A percentile compares a stretch with the other conserved stretches of the same genome.
Conservation (phyloP, 92 coral and sea anemone species). For the Porites rus region DNA sequence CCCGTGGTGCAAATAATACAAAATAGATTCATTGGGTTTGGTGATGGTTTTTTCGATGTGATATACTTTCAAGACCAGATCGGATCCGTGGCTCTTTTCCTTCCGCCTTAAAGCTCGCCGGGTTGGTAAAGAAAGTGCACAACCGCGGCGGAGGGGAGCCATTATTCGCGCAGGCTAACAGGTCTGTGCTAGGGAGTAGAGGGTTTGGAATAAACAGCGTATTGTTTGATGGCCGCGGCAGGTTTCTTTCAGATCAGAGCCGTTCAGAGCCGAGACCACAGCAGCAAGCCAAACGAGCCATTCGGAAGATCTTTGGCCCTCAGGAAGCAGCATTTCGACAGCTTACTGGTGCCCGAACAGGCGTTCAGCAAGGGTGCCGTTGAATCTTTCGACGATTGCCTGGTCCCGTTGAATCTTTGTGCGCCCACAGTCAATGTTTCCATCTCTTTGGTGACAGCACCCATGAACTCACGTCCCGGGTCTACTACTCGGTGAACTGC, state of each 20-base stretch:
- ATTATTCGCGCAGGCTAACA: neutral
- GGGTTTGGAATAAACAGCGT: neutral
- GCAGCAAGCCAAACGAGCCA: neutral
- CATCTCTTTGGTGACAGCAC: neutral
- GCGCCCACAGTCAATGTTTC: neutral
- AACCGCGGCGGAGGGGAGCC: neutral
- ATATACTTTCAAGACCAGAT: constrained; percentile 28
- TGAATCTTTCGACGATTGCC: neutral
- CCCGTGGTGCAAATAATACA: constrained; percentile 2
- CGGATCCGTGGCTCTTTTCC: constrained; percentile 40
- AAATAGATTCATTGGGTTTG: constrained; percentile 3
- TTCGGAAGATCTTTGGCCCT: neutral
- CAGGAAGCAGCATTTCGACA: neutral
- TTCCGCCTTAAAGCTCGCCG: constrained; percentile 35
- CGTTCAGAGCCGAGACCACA: neutral
- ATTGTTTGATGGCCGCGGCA: neutral
- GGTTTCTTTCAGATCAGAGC: neutral
- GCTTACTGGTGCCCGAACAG: neutral
- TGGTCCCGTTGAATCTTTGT: neutral
- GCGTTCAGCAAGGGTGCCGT: neutral
- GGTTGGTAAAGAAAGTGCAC: neutral
- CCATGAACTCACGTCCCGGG: constrained; percentile 32
- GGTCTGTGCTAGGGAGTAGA: neutral
- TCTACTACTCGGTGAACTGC: constrained; percentile 13
- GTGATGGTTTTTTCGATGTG: neutral